phyloP scores from a whole-genome alignment of 2,797 vertebrate genomes.

The Hoplostethus atlanticus region DNA sequence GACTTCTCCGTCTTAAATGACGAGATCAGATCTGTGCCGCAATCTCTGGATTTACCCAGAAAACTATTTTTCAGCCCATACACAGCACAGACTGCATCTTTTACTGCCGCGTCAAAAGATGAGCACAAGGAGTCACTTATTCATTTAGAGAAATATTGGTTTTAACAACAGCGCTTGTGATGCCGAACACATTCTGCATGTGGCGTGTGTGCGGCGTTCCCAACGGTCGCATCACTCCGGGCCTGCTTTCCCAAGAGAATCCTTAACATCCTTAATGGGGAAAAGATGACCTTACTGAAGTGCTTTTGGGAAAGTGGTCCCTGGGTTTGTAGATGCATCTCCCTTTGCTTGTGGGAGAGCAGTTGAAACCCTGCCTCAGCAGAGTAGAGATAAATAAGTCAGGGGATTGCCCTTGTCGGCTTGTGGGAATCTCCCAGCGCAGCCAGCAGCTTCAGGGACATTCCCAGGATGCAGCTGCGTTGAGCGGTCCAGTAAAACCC shows the following conservation, averaged over 20 bases:
- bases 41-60: too few relatives aligned
- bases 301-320: slow-evolving; percentile 30
- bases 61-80: too few relatives aligned
- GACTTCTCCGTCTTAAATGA: too few relatives aligned
- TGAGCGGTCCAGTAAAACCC: slow-evolving; percentile 61
- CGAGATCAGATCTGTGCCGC: too few relatives aligned
- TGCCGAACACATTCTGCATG: background rate
- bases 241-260: slow-evolving; percentile 17
- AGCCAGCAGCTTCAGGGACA: slow-evolving; percentile 74
- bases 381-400: slow-evolving; percentile 53
- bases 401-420: slow-evolving; percentile 72
- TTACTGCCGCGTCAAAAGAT: slow-evolving; percentile 1
- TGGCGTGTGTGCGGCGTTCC: too few relatives aligned
- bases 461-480: slow-evolving; percentile 77
- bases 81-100: background rate
- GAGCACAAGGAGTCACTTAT: background rate
- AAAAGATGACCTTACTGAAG: slow-evolving; percentile 20
- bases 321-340: slow-evolving; percentile 18
- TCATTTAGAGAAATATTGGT: slow-evolving; percentile 37
- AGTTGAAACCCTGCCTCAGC: slow-evolving; percentile 28
- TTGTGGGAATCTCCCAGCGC: slow-evolving; percentile 81
- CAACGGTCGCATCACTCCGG: slow-evolving; percentile 16
- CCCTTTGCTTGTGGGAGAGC: slow-evolving; percentile 39
- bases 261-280: slow-evolving; percentile 27
- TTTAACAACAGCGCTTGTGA: too few relatives aligned